Percentiles rank a stretch among this genome's conserved stretches.
Conservation (phyloP, 2,797 vertebrate genomes). For the Ctenosaura bakeri region DNA sequence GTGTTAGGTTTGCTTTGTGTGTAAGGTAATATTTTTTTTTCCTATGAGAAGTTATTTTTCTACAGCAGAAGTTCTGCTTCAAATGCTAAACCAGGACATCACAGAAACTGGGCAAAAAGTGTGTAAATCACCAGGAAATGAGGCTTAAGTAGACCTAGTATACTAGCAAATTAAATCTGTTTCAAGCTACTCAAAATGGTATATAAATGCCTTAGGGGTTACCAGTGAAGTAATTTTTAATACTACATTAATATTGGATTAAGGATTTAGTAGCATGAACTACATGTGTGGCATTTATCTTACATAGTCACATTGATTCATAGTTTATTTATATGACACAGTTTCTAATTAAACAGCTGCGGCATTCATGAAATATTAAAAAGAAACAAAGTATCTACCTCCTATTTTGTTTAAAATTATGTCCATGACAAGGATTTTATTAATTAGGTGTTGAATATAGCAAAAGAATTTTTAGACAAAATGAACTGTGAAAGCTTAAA, state of each 20-base stretch:
- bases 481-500: conserved; percentile 30
- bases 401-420: conserved; percentile 58
- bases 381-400: conserved; percentile 37
- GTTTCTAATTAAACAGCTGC: conserved; percentile 65
- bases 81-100: background rate
- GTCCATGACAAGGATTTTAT: conserved; percentile 54
- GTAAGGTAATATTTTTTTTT: background rate
- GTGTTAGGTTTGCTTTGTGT: background rate
- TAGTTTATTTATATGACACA: conserved; percentile 63
- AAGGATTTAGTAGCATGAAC: conserved; percentile 43
- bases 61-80: conserved; percentile 1
- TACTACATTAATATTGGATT: conserved; percentile 39
- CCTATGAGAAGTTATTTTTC: conserved; percentile 34
- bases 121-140: conserved; percentile 34
- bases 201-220: conserved; percentile 42
- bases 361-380: conserved; percentile 56
- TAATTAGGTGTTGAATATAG: conserved; percentile 55
- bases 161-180: background rate
- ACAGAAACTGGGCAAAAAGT: background rate
- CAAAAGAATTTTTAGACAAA: conserved; percentile 53
- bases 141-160: background rate
- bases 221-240: conserved; percentile 27
- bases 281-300: conserved; percentile 43
- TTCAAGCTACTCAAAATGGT: conserved; percentile 43
- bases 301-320: conserved; percentile 42